These are phyloP conservation scores for Metridium senile DNA, from an alignment of 92 coral and sea anemone species.

Conservation along the genomic window DNA sequence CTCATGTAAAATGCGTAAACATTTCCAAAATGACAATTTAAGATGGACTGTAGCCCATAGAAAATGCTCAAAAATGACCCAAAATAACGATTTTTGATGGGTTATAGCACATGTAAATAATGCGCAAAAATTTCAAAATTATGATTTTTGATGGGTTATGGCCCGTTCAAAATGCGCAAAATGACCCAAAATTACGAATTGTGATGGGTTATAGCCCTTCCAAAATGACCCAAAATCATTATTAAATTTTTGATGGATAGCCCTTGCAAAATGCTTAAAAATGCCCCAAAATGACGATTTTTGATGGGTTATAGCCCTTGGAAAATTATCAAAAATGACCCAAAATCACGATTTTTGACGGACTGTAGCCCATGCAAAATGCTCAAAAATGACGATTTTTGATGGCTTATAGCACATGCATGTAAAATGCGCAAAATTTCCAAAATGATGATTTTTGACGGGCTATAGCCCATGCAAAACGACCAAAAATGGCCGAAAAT, in stretches of 20 bases:
- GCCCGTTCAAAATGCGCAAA: slow-evolving; percentile 3
- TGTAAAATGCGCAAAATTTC: neutral
- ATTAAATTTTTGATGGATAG: neutral
- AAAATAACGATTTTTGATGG: neutral
- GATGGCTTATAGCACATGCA: neutral
- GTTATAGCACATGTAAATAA: neutral
- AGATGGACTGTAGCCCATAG: neutral
- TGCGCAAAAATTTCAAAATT: neutral
- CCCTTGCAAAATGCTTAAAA: slow-evolving; percentile 4
- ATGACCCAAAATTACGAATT: neutral
- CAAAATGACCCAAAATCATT: neutral
- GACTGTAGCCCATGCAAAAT: slow-evolving; percentile 1
- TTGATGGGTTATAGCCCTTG: neutral
- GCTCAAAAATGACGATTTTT: neutral
- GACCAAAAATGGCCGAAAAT: neutral
- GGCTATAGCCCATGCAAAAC: slow-evolving; percentile 3
- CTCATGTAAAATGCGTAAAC: neutral
- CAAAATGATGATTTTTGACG: neutral
- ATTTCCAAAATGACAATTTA: neutral
- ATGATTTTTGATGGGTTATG: neutral
- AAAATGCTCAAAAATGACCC: neutral
- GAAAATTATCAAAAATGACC: neutral
- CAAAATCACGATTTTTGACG: neutral
- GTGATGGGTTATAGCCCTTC: neutral
- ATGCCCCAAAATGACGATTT: neutral